A percentile compares a stretch with the other conserved stretches of the same genome.
Evolutionary conservation across 2,113 vertebrate species (phyloP).

Genomic region (Amia ocellicauda): DNA sequence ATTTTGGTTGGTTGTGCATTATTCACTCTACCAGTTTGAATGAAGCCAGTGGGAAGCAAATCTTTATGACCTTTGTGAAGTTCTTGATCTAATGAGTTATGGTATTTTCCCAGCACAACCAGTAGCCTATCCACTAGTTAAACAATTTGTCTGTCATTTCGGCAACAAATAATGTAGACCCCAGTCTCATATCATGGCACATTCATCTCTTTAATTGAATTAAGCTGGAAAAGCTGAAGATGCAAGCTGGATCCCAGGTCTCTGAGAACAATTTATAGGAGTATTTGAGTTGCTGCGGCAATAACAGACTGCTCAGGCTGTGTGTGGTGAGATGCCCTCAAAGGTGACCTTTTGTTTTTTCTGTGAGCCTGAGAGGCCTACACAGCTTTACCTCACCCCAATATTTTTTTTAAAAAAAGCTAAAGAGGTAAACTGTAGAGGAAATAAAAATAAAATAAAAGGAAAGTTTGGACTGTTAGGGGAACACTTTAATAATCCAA

Average conservation of each 20-base stretch:
- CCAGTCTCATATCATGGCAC: conserved; percentile 32
- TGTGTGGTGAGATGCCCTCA: conserved; percentile 47
- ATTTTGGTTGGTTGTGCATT: too few relatives aligned
- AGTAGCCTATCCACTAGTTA: conserved; percentile 16
- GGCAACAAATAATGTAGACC: conserved; percentile 42
- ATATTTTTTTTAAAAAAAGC: conserved; percentile 51
- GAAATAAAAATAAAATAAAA: conserved; percentile 19
- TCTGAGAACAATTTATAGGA: conserved; percentile 50
- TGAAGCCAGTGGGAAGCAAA: not conserved
- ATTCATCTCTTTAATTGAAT: conserved; percentile 57
- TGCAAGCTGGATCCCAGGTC: too few relatives aligned
- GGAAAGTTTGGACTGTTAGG: conserved; percentile 37
- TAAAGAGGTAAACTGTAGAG: conserved; percentile 42
- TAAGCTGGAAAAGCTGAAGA: conserved; percentile 54
- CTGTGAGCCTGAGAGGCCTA: conserved; percentile 26
- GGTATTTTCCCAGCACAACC: conserved; percentile 25
- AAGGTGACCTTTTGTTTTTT: conserved; percentile 29
- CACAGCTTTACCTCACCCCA: conserved; percentile 47
- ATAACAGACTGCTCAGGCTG: conserved; percentile 38
- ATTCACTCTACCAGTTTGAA: too few relatives aligned
- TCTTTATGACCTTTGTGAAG: not conserved
- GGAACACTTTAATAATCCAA: conserved; percentile 41
- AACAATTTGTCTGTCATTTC: conserved; percentile 37
- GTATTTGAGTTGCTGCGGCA: conserved; percentile 54
- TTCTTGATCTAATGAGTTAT: conserved; percentile 13